Evolutionary conservation across 2,797 vertebrate genomes (phyloP).

Genomic region (Vipera ursinii): DNA sequence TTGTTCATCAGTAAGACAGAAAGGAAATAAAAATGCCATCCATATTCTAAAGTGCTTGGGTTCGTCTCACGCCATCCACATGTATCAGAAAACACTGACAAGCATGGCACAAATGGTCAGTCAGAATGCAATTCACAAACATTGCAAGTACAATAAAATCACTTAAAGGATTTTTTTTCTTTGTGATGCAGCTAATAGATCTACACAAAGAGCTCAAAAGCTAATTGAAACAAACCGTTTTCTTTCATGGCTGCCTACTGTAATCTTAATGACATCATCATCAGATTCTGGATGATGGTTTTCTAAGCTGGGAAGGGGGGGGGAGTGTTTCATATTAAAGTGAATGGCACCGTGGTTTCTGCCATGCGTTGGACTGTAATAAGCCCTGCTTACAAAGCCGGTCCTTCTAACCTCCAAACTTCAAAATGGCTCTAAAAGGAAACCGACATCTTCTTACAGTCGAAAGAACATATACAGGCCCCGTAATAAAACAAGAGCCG

Average conservation of each 20-base stretch:
- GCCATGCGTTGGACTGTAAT: neutral
- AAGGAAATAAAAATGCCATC: slow-evolving; percentile 13
- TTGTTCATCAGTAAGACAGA: slow-evolving; percentile 20
- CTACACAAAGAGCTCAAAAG: neutral
- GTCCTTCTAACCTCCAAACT: neutral
- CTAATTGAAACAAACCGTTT: slow-evolving; percentile 18
- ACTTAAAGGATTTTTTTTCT: neutral
- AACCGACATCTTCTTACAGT: neutral
- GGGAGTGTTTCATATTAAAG: neutral
- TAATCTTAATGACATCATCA: slow-evolving; percentile 38
- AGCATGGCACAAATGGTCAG: slow-evolving; percentile 56
- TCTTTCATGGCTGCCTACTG: neutral
- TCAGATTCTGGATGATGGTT: slow-evolving; percentile 37
- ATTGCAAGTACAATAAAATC: neutral
- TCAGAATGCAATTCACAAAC: rapidly evolving
- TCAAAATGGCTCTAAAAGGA: neutral
- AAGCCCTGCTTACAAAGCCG: neutral
- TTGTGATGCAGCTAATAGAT: neutral
- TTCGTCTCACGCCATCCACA: slow-evolving; percentile 10
- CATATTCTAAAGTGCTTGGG: slow-evolving; percentile 67
- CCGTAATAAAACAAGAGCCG: neutral
- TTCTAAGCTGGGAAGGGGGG: neutral
- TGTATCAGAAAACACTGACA: slow-evolving; percentile 46
- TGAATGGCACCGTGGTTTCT: neutral
- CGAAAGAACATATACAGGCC: neutral